Evolutionary conservation across 2,888 invertebrate genomes (phyloP), one percentile per base, ranked within the genome.

Genomic region (Lithodes maja): DNA sequence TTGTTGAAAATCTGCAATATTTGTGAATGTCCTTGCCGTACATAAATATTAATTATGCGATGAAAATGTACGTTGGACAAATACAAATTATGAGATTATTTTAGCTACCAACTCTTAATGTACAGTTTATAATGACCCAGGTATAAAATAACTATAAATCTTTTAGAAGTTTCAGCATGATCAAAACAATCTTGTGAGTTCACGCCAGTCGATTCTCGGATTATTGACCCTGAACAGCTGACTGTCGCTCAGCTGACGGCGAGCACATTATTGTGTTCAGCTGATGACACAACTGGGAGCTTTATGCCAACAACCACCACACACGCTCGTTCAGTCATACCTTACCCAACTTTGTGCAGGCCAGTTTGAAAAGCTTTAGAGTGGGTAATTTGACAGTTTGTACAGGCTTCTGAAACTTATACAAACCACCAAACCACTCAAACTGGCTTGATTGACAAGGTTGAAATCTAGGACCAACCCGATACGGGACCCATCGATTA

Each of bases 181-280:
- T 89, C 89, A 89, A 85, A 89, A 89, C 89, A 89, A 85, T 54
- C 50, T 55, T 2, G 68, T 1, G 85, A 83, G 50, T 85, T 85
- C 85, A 77, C 81, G 89, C 78, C 52, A 78, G 81, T 89, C 86
- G 85, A 86, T 89, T 52, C 82, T 69, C 61, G 69, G 78, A 83
- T 77, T 86, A 55, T 86, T 89, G 85, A 85, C 85, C 54, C 50
- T 50, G 69, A 89, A 75, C 89, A 89, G 89, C 86, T 89, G 89
- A 86, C 85, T 83, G 83, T 78, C 82, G 68, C 17, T 87, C 87
- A 87, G 87, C 87, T 87, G 87, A 87, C 12, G 61, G 61, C 61
- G 61, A 61, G 12, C 7, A 61, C 7, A 0, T 61, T 61, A 61
- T 12, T 61, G 61, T 12, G 61, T 61, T 7, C 61, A 61, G 61